Percentiles rank a stretch among this genome's conserved stretches.
These are phyloP conservation scores for Microvelia longipes DNA, from an alignment of 1,140 invertebrate genomes.

Conservation along the genomic window DNA sequence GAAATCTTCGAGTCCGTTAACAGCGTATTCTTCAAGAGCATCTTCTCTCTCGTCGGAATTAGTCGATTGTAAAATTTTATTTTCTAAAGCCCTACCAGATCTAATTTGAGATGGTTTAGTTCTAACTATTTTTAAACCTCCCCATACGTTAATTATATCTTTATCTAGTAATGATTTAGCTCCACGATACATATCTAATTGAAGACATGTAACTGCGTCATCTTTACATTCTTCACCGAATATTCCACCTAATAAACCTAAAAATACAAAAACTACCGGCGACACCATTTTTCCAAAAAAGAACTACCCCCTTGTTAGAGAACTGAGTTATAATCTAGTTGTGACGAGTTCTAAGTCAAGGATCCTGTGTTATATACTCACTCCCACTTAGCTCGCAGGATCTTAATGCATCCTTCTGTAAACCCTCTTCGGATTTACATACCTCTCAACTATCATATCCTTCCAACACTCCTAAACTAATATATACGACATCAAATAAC, in stretches of 20 bases:
- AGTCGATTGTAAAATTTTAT: constrained; percentile 33
- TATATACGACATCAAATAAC: no score
- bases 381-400: no score
- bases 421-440: no score
- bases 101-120: constrained; percentile 24
- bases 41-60: constrained; percentile 38
- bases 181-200: constrained; percentile 41
- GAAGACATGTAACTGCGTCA: constrained; percentile 49
- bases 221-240: constrained; percentile 34
- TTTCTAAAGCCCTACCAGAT: constrained; percentile 30
- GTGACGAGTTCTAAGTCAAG: no score
- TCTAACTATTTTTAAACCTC: constrained; percentile 37
- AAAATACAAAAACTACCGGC: not conserved
- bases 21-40: constrained; percentile 41
- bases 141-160: constrained; percentile 38
- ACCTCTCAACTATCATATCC: no score
- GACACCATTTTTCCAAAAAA: not conserved
- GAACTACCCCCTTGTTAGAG: not conserved
- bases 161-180: constrained; percentile 44
- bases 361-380: no score
- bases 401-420: no score
- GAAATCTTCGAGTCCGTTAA: constrained; percentile 37
- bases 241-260: constrained; percentile 19
- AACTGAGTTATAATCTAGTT: no score
- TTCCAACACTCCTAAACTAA: no score